Percentiles rank a stretch among this genome's conserved stretches.
Evolutionary conservation across 2,797 vertebrate genomes (phyloP).

Genomic region (Lateolabrax maculatus): DNA sequence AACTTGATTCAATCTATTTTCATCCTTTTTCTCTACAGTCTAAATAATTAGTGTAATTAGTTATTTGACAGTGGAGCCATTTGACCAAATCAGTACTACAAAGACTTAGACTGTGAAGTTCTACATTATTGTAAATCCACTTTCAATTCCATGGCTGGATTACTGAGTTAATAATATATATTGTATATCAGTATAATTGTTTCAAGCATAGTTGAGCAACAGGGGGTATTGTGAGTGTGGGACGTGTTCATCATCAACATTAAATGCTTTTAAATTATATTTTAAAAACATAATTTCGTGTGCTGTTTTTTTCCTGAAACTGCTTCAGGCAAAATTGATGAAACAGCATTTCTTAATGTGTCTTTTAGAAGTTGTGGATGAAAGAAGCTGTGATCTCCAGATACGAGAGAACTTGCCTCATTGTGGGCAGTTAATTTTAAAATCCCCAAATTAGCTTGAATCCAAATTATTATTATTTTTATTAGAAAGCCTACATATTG

Average conservation of each 20-base stretch:
- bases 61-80: slow-evolving; percentile 23
- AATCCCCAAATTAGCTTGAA: not conserved
- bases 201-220: slow-evolving; percentile 33
- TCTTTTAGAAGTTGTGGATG: slow-evolving; percentile 5
- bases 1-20: slow-evolving; percentile 20
- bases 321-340: slow-evolving; percentile 33
- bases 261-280: slow-evolving; percentile 27
- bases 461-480: not conserved
- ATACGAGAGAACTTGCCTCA: slow-evolving; percentile 10
- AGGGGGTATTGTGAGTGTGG: slow-evolving; percentile 18
- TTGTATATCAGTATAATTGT: slow-evolving; percentile 25
- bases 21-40: slow-evolving; percentile 17
- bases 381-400: slow-evolving; percentile 24
- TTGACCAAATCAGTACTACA: slow-evolving; percentile 36
- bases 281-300: slow-evolving; percentile 22
- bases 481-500: not conserved
- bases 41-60: slow-evolving; percentile 34
- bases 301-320: slow-evolving; percentile 8
- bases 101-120: slow-evolving; percentile 18
- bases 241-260: slow-evolving; percentile 40
- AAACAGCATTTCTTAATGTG: slow-evolving; percentile 17
- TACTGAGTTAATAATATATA: slow-evolving; percentile 37
- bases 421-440: slow-evolving; percentile 6
- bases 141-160: slow-evolving; percentile 42
- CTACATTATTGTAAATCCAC: slow-evolving; percentile 37